Conservation (phyloP, 2,888 invertebrate species). For the Synanthedon andrenaeformis region DNA sequence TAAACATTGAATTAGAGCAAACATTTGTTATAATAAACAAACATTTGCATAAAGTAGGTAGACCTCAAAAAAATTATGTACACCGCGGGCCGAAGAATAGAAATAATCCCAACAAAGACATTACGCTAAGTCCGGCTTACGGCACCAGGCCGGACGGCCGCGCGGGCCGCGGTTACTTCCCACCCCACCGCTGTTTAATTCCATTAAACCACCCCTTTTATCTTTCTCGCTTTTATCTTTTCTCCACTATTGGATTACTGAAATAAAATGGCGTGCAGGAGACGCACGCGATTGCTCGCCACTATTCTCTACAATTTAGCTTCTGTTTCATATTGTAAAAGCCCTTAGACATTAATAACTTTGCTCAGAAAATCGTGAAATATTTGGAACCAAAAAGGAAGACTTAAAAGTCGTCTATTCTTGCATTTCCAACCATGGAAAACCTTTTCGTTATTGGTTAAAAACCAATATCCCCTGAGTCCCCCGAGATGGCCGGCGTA, state of each 20-base stretch:
- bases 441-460: too few relatives aligned
- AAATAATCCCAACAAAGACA: slow-evolving; percentile 51
- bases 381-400: too few relatives aligned
- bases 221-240: slow-evolving; percentile 65
- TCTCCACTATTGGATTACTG: slow-evolving; percentile 63
- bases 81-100: slow-evolving; percentile 1
- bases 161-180: slow-evolving; percentile 15
- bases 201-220: slow-evolving; percentile 67
- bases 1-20: too few relatives aligned
- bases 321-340: slow-evolving; percentile 25
- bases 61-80: neutral
- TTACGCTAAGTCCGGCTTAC: slow-evolving; percentile 58
- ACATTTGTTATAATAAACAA: too few relatives aligned
- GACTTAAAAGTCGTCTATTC: too few relatives aligned
- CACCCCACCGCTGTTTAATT: slow-evolving; percentile 57
- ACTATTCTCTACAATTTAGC: slow-evolving; percentile 37
- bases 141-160: slow-evolving; percentile 22
- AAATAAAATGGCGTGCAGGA: slow-evolving; percentile 58
- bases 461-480: too few relatives aligned
- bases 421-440: too few relatives aligned
- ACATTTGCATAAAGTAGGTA: neutral
- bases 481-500: too few relatives aligned
- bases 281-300: slow-evolving; percentile 58
- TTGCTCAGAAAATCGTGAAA: too few relatives aligned
- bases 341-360: too few relatives aligned